Conservation (phyloP, 2,888 invertebrate species). For the Dusona sp. region DNA sequence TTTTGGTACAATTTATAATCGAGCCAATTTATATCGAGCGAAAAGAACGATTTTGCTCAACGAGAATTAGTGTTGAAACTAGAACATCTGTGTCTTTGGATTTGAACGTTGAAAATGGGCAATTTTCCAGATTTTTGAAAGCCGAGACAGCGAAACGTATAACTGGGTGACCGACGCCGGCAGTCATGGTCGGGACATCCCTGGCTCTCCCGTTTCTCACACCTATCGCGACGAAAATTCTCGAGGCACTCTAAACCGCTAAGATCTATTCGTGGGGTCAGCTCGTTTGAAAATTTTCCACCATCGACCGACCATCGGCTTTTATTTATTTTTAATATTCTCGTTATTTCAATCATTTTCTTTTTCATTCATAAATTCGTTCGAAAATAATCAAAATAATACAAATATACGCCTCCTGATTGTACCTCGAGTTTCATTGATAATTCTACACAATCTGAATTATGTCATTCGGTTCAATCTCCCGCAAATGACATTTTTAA, state of each 20-base stretch:
- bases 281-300: constrained; percentile 8
- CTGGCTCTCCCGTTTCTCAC: not conserved
- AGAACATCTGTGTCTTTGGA: constrained; percentile 35
- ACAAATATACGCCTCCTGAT: not conserved
- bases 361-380: not conserved
- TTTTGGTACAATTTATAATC: not conserved
- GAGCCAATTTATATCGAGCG: not conserved
- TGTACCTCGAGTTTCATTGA: not conserved
- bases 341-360: not conserved
- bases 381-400: not conserved
- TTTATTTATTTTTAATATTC: constrained; percentile 1
- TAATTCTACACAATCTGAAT: not conserved
- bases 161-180: constrained; percentile 8
- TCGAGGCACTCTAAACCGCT: constrained; percentile 1
- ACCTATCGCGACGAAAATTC: constrained; percentile 10
- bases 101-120: constrained; percentile 38
- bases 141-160: not conserved
- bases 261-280: constrained; percentile 37
- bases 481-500: not conserved
- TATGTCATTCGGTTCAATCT: not conserved
- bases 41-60: not conserved
- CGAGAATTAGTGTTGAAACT: constrained; percentile 26
- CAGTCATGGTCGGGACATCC: constrained; percentile 65
- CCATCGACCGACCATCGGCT: not conserved
- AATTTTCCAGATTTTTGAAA: constrained; percentile 52